Conservation (phyloP, 2,888 invertebrate species). For the Callinectes sapidus region DNA sequence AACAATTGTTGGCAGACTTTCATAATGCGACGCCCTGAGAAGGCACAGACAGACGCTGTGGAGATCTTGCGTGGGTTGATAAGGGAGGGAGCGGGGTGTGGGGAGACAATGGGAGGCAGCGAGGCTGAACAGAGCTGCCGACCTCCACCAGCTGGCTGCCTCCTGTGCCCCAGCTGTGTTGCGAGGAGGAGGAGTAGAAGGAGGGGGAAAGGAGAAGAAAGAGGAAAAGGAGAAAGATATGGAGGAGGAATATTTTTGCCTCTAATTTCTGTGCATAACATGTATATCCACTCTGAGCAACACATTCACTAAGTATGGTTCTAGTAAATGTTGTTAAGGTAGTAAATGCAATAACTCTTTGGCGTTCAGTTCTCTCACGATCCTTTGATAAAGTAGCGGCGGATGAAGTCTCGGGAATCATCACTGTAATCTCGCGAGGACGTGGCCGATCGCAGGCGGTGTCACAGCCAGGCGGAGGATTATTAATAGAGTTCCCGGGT, state of each 20-base stretch:
- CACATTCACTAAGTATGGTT: background rate
- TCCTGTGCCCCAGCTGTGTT: background rate
- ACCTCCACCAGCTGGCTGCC: background rate
- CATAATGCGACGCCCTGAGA: background rate
- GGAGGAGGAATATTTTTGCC: background rate
- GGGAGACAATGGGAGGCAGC: background rate
- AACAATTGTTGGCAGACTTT: background rate
- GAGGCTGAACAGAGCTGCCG: background rate
- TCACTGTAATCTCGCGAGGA: background rate
- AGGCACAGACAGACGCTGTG: background rate
- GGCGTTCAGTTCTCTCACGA: background rate
- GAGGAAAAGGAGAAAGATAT: background rate
- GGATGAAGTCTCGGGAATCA: background rate
- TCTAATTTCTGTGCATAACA: background rate
- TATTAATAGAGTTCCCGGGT: background rate
- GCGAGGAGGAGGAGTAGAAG: background rate
- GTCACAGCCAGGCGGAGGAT: background rate
- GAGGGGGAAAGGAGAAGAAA: background rate
- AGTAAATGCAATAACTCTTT: background rate
- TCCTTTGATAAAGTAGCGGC: background rate
- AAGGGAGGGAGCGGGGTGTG: background rate
- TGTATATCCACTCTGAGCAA: background rate
- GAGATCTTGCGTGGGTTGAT: background rate
- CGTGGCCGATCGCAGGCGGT: background rate
- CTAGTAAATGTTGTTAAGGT: background rate